Base-by-base conservation (phyloP, 2,888 invertebrate genomes). In the Schizotus pectinicornis region DNA sequence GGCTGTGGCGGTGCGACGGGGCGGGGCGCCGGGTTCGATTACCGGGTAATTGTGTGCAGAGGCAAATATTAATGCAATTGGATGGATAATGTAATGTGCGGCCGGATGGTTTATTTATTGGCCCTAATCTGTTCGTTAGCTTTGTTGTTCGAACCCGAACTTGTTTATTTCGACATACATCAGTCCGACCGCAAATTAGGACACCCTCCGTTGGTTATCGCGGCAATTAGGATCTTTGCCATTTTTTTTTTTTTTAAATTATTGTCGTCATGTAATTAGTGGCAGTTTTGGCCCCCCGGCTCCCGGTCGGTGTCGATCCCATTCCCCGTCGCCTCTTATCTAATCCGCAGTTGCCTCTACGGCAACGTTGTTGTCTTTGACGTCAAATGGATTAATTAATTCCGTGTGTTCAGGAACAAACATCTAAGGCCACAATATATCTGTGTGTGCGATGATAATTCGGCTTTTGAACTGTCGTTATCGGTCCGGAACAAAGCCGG, bases 371-470 rank as follows among this genome's bases (percentile, higher is more conserved):
- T 51, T 51, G 31, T 56, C 38, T 49, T 49, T 50, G 37, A 56
- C 49, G 34, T 55, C 31, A 49, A 54, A 55, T 43, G 43, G 42
- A 55, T 56, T 54, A 54, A 54, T 54, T 54, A 54, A 54, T 54
- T 53, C 32, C 41, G 2, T 22, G 22, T 42, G 35, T 39, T 34
- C 35, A 34, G 48, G 34, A 39, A 41, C 47, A 48, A 45, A 53
- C 53, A 54, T 47, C 48, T 47, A 54, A 54, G 41, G 47, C 47
- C 41, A 48, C 48, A 54, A 38, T 53, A 54, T 54, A 48, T 54
- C 48, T 54, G 34, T 42, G 33, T 48, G 36, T 22, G 22, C 22
- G 47, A 54, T 54, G 41, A 54, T 54, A 54, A 54, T 54, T 48
- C 46, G 48, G 39, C 47, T 56, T 51, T 38, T 32, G 45, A 50